Evolutionary conservation across 2,888 invertebrate genomes (phyloP).

Genomic region (Chorisops tibialis): DNA sequence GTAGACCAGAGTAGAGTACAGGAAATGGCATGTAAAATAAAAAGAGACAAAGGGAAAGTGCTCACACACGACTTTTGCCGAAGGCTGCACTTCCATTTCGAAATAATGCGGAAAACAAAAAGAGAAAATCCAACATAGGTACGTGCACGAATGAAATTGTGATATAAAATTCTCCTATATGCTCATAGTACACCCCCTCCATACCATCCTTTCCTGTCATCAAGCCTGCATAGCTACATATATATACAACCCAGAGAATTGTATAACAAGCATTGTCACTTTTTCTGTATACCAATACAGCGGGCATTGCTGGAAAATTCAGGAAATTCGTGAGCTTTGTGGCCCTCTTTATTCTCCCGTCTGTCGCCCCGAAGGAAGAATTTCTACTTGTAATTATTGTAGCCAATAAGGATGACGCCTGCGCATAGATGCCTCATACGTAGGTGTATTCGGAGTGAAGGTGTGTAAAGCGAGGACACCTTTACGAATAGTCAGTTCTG

Average conservation of each 20-base stretch:
- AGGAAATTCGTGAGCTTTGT: conserved; percentile 7
- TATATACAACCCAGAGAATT: background rate
- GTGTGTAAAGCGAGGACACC: too few species aligned
- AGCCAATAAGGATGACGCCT: conserved; percentile 18
- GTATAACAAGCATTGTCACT: conserved; percentile 19
- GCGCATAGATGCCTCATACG: background rate
- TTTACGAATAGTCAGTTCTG: too few species aligned
- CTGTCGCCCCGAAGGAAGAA: conserved; percentile 1
- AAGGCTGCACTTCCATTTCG: conserved; percentile 15
- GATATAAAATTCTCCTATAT: background rate
- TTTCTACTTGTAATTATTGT: conserved; percentile 6
- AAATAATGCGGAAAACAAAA: conserved; percentile 11
- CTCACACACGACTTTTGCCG: conserved; percentile 12
- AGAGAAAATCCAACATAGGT: background rate
- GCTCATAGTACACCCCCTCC: background rate
- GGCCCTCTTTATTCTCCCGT: background rate
- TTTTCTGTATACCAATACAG: background rate
- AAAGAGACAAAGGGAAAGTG: conserved; percentile 8
- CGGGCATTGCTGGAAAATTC: conserved; percentile 16
- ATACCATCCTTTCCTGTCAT: too few species aligned
- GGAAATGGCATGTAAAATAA: conserved; percentile 26
- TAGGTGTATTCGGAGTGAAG: background rate
- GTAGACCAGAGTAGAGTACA: conserved; percentile 24
- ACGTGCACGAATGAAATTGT: background rate
- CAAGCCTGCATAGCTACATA: background rate